Base-by-base conservation (phyloP, 2,797 vertebrate species). In the Myioborus miniatus region DNA sequence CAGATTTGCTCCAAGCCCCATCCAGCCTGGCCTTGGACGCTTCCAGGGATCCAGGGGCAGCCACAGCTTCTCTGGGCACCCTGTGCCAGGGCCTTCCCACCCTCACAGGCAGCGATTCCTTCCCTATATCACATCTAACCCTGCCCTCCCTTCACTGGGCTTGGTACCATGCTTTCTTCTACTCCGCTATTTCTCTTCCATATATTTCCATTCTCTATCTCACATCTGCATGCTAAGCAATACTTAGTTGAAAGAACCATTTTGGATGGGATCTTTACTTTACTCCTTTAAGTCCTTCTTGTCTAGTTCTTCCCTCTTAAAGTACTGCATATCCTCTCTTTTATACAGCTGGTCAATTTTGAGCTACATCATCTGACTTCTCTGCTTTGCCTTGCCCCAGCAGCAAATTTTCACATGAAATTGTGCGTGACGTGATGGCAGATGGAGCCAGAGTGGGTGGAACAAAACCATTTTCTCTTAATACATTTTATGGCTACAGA, bases 401-500 rank as follows among this genome's bases (percentile, higher is more conserved):
- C 44, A 78, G 58, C 68, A 89, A 63, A 94, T 93, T 81, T 23
- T 85, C 65, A 50, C 22, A 2, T 82, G 58, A 86, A 91, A 90
- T 75, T 55, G 26, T 63, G 46, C 0, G 0, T 94, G 60, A 82
- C 34, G 18, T 60, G 74, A 62, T 24, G 70, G 50, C 14, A 5
- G 10, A 24, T 10, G 37, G 34, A 92, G 68, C 53, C 36, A 75
- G 41, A 71, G 69, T n/a, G 50, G 27, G 12, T 47, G 47, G 50
- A 90, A 55, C 21, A 21, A 70, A 71, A 49, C 10, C 26, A 12
- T 92, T 90, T 81, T 69, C 58, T 90, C 43, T 84, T 70, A 65
- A 74, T 93, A 37, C 27, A 7, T 89, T 95, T 94, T 90, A 62
- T 97, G 55, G 70, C 60, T 86, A 11, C 47, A 59, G 76, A 91